Evolutionary conservation across 2,888 invertebrate genomes (phyloP), one percentile per base, ranked within the genome.

Genomic region (Drosophila nr. medialis): DNA sequence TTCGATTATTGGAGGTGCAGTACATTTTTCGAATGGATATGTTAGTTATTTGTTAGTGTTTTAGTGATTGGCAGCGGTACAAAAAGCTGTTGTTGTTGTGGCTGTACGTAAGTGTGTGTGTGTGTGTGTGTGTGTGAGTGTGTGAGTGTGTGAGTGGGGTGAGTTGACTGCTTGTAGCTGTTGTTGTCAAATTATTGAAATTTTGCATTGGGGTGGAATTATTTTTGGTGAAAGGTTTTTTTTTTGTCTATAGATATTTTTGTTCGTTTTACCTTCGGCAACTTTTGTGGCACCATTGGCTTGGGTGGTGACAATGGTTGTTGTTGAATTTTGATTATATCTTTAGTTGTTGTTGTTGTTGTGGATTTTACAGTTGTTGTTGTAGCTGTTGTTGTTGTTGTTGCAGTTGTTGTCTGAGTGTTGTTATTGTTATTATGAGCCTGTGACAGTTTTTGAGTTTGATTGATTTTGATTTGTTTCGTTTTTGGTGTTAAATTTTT

Each of bases 241-340:
- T 66, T 13, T 29, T 38, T 40, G 29, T 60, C 45, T 29, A 42
- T 62, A 54, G n/a, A 58, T 50, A 49, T 38, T 73, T 73, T 50
- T 36, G 58, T 64, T 62, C 40, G 38, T 75, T 89, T 93, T 93
- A 93, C 93, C 93, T 93, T 93, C 78, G 91, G 86, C 65, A 92
- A 85, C 90, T 92, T 93, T 88, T 91, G 86, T 90, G 92, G 92
- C 77, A 91, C 84, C 83, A 92, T 90, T 82, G 93, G 93, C 89
- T 91, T 93, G 72, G 93, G 93, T 84, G 93, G 93, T 84, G 93
- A 93, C 81, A 93, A 86, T 83, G 93, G 93, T 90, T 93, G 93
- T 86, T 91, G 92, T 88, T 93, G 92, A 79, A 93, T 91, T 89
- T 89, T 91, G 64, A 77, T 83, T 38, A 78, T 82, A 67, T 78